Conservation (phyloP, 1,140 invertebrate species). For the Leptonema lineaticorne region DNA sequence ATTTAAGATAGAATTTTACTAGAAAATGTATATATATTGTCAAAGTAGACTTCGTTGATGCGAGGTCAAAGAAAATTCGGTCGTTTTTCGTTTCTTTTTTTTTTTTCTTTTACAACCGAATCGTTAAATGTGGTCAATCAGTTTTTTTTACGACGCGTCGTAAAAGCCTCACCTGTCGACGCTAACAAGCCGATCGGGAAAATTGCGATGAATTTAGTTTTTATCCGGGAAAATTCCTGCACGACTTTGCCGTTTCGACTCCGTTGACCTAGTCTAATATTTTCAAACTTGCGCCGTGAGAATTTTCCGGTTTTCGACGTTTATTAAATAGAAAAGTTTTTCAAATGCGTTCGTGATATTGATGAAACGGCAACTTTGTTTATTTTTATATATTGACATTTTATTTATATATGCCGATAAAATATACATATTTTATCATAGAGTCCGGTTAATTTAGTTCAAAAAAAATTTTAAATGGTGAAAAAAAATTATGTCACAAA, state of each 20-base stretch:
- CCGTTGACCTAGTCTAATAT: too few relatives aligned
- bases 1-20: neutral
- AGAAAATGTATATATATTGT: neutral
- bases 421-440: too few relatives aligned
- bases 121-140: slow-evolving; percentile 10
- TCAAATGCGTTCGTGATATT: neutral
- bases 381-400: too few relatives aligned
- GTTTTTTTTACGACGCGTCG: neutral
- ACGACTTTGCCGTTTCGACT: too few relatives aligned
- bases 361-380: too few relatives aligned
- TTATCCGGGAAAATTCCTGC: too few relatives aligned
- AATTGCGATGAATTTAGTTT: neutral
- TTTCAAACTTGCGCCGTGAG: too few relatives aligned
- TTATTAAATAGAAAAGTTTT: neutral
- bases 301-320: too few relatives aligned
- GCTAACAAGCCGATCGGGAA: slow-evolving; percentile 5
- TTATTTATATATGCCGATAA: neutral
- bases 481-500: too few relatives aligned
- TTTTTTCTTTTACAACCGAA: slow-evolving; percentile 10
- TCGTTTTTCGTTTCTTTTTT: too few relatives aligned
- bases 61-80: neutral
- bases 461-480: too few relatives aligned
- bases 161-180: slow-evolving; percentile 2
- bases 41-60: neutral
- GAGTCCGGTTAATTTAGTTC: too few relatives aligned